Evolutionary conservation across 2,888 invertebrate species (phyloP).

Genomic region (Enoplolaimus lenunculus): DNA sequence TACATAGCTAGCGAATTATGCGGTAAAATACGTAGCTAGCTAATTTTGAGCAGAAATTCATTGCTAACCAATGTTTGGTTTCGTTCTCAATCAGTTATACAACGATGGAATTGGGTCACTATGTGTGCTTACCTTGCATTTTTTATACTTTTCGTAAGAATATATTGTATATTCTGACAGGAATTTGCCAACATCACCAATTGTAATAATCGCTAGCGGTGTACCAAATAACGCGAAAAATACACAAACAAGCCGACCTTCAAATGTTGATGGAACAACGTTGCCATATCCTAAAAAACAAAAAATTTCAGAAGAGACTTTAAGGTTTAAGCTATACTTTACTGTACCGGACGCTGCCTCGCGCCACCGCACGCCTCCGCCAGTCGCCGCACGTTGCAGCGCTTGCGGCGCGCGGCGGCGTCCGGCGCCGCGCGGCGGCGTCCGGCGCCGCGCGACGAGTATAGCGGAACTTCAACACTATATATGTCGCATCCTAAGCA

Average conservation of each 20-base stretch:
- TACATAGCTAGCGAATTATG: no score
- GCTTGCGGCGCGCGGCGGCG: not conserved
- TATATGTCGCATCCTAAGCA: no score
- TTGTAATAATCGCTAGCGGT: conserved; percentile 39
- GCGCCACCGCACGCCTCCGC: no score
- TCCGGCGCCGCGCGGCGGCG: no score
- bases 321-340: not conserved
- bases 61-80: no score
- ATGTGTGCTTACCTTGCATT: not conserved
- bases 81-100: no score
- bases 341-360: no score
- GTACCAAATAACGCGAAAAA: conserved; percentile 39
- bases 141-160: conserved; percentile 31
- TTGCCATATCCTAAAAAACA: conserved; percentile 33
- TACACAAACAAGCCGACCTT: conserved; percentile 37
- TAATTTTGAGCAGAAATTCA: no score
- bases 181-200: conserved; percentile 40
- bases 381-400: not conserved
- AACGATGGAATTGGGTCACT: no score
- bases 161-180: conserved; percentile 39
- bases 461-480: no score
- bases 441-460: no score
- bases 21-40: no score
- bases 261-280: conserved; percentile 37
- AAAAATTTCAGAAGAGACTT: not conserved